These are phyloP conservation scores for Acomys russatus DNA, from an alignment of 2,797 vertebrate species.

Conservation along the genomic window DNA sequence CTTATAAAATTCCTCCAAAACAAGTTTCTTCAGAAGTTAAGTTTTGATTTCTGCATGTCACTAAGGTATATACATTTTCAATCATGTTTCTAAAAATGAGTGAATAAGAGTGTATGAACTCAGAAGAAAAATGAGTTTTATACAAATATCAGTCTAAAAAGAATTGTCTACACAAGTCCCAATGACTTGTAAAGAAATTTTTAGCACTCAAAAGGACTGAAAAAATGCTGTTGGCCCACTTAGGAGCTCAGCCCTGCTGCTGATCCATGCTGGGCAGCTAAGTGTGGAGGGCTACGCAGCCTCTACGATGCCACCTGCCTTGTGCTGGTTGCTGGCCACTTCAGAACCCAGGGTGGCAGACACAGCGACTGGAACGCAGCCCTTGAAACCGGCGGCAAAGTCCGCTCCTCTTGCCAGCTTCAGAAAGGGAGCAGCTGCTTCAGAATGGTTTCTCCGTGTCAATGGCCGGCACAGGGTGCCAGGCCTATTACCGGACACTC, in stretches of 20 bases:
- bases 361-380: slow-evolving; percentile 35
- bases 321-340: background rate
- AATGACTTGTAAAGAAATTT: slow-evolving; percentile 53
- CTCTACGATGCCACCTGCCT: background rate
- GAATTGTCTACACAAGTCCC: slow-evolving; percentile 24
- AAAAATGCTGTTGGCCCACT: slow-evolving; percentile 36
- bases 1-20: slow-evolving; percentile 42
- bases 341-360: slow-evolving; percentile 64
- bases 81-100: slow-evolving; percentile 30
- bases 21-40: slow-evolving; percentile 52
- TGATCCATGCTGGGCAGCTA: background rate
- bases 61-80: slow-evolving; percentile 29
- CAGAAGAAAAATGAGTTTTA: slow-evolving; percentile 51
- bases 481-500: slow-evolving; percentile 4
- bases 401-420: slow-evolving; percentile 4
- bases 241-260: background rate
- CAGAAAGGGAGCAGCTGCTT: slow-evolving; percentile 40
- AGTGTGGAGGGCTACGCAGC: background rate
- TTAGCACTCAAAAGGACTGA: slow-evolving; percentile 21
- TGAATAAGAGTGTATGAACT: slow-evolving; percentile 22
- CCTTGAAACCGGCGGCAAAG: slow-evolving; percentile 24
- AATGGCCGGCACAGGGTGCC: background rate
- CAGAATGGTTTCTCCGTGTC: slow-evolving; percentile 43
- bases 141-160: slow-evolving; percentile 41
- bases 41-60: slow-evolving; percentile 42